Base-by-base conservation (phyloP, 2,797 vertebrate species). In the Distichodus sexfasciatus region DNA sequence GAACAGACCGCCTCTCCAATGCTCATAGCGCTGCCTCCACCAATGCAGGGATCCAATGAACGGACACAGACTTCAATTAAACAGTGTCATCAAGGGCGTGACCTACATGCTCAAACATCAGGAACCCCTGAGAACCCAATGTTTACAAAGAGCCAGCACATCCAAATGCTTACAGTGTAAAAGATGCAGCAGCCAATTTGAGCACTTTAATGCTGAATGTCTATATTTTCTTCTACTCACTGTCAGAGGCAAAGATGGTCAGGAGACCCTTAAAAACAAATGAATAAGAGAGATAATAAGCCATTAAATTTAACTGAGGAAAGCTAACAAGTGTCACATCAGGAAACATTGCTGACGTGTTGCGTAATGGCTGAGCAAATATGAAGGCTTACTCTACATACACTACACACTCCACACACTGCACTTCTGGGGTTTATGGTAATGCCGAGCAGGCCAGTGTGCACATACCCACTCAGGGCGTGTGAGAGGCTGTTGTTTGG, bases 401-500 rank as follows among this genome's bases (percentile, higher is more conserved):
- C 3, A 33, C 44, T 12, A n/a, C 4, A 8, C n/a, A n/a, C n/a
- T n/a, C n/a, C n/a, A n/a, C n/a, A n/a, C n/a, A n/a, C n/a, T n/a
- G 6, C 46, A 35, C 17, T 21, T 33, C 38, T 61, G 40, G 33
- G 15, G 12, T 46, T 28, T 24, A 38, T 24, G 43, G 14, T 55
- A 19, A 15, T 24, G 19, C 12, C 51, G 69, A 35, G 15, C 21
- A 43, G 15, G n/a, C 14, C 31, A 8, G 33, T 47, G 51, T 58
- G 35, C 12, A 48, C 31, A 35, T 24, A 38, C 44, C 55, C 46
- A 69, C 41, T 63, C 61, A 43, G 26, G 15, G 75, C 83, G 67
- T 64, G 64, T 71, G 74, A 88, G 85, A 85, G 83, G 80, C 83
- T 86, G 77, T 86, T 87, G 82, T 88, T 84, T 88, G 82, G 86